Evolutionary conservation across 2,113 vertebrate species (phyloP).

Genomic region (Urocynchramus pylzowi): DNA sequence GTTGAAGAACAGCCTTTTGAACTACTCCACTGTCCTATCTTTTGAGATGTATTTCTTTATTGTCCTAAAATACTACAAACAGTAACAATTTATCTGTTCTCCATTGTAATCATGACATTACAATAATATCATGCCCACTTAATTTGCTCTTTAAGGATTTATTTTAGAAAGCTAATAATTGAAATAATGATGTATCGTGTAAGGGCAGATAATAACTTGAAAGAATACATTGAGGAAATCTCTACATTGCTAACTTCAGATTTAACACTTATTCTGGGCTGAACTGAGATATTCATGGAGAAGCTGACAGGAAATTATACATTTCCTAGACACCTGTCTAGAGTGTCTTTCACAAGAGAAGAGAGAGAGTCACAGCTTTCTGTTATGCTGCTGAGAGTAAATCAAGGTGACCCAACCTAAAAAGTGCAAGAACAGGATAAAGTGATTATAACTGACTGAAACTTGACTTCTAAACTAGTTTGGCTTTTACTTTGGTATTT

Average conservation of each 20-base stretch:
- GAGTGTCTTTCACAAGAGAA: background rate
- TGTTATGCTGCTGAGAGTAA: background rate
- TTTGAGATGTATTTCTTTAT: background rate
- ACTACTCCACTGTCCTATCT: background rate
- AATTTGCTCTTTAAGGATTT: conserved; percentile 5
- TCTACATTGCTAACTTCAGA: background rate
- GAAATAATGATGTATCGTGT: background rate
- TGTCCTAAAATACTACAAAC: conserved; percentile 17
- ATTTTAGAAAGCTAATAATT: conserved; percentile 21
- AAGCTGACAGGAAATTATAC: background rate
- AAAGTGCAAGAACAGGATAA: background rate
- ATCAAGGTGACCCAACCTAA: background rate
- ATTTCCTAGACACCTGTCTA: background rate
- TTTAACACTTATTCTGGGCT: background rate
- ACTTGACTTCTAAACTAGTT: background rate
- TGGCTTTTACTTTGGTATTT: background rate
- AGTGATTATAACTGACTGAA: background rate
- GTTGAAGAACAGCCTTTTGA: background rate
- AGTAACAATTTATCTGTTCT: conserved; percentile 20
- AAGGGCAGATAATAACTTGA: conserved; percentile 3
- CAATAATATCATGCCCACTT: conserved; percentile 12
- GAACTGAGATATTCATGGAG: background rate
- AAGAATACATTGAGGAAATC: background rate
- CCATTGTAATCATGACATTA: background rate
- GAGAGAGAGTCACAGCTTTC: background rate